Conservation (phyloP, 2,113 vertebrate species). For the Tinamus guttatus region DNA sequence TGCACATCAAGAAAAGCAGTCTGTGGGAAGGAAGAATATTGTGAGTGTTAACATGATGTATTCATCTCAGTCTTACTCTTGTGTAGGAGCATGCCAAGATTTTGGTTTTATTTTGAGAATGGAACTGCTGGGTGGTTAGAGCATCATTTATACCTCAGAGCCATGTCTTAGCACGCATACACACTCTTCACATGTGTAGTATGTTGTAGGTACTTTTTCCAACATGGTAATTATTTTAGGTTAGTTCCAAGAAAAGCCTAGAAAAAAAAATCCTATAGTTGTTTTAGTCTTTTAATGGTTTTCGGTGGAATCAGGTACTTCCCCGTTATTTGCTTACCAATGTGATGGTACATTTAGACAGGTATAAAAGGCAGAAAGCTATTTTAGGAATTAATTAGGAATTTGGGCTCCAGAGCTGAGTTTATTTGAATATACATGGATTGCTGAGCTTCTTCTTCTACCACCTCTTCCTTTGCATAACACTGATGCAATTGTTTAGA, state of each 20-base stretch:
- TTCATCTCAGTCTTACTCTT: not conserved
- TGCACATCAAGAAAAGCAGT: not conserved
- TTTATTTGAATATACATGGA: not conserved
- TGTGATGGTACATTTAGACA: not conserved
- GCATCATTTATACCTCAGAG: not conserved
- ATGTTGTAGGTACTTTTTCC: not conserved
- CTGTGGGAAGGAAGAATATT: not conserved
- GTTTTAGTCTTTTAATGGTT: not conserved
- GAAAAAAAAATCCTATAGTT: not conserved
- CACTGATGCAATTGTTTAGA: not conserved
- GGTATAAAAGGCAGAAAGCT: not conserved
- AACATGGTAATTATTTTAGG: not conserved
- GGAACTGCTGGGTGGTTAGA: not conserved
- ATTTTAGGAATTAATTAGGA: not conserved
- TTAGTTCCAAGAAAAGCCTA: not conserved
- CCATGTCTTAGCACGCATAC: not conserved
- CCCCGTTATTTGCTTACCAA: not conserved
- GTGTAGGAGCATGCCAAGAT: not conserved
- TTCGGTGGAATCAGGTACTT: not conserved
- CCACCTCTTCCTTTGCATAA: not conserved
- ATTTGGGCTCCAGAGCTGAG: not conserved
- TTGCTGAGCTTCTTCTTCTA: not conserved
- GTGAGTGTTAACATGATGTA: fast-evolving
- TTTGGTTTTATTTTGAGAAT: not conserved
- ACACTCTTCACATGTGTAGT: not conserved